A percentile compares a stretch with the other conserved stretches of the same genome.
These are phyloP conservation scores for Hyphantria cunea DNA, from an alignment of 1,140 invertebrate genomes.

Conservation along the genomic window DNA sequence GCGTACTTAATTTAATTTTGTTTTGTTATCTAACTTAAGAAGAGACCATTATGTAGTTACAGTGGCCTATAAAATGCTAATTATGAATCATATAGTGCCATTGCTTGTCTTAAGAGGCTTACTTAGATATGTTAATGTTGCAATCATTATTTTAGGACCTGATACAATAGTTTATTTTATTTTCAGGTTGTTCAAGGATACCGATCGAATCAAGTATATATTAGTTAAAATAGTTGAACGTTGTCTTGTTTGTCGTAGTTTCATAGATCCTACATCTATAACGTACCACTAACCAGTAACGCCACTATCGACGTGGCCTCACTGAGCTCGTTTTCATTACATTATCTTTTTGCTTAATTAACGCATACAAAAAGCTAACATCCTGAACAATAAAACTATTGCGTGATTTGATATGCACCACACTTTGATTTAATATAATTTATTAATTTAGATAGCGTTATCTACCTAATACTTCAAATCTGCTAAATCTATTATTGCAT, in stretches of 20 bases:
- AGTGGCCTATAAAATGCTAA: too few relatives aligned
- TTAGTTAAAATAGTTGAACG: conserved; percentile 45
- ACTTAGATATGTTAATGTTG: conserved; percentile 6
- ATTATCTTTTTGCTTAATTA: conserved; percentile 27
- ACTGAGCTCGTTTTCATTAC: conserved; percentile 14
- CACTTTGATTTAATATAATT: background rate
- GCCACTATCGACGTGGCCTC: conserved; percentile 39
- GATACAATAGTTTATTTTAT: conserved; percentile 27
- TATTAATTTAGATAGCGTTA: conserved; percentile 27
- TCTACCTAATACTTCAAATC: conserved; percentile 10
- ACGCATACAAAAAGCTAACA: conserved; percentile 23
- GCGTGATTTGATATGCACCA: background rate
- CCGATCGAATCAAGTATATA: conserved; percentile 73
- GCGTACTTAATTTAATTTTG: too few relatives aligned
- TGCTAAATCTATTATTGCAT: conserved; percentile 7
- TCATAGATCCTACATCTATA: conserved; percentile 14
- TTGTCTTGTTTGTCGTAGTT: conserved; percentile 27
- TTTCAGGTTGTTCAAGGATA: conserved; percentile 72
- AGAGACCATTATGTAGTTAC: too few relatives aligned
- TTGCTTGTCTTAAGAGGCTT: conserved; percentile 23
- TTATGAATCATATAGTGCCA: conserved; percentile 1
- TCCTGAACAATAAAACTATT: conserved; percentile 7
- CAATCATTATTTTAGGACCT: too few relatives aligned
- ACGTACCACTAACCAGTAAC: conserved; percentile 44
- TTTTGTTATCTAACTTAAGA: too few relatives aligned